phyloP scores from a whole-genome alignment of 1,140 invertebrate genomes.

The Zeugodacus cucurbitae region DNA sequence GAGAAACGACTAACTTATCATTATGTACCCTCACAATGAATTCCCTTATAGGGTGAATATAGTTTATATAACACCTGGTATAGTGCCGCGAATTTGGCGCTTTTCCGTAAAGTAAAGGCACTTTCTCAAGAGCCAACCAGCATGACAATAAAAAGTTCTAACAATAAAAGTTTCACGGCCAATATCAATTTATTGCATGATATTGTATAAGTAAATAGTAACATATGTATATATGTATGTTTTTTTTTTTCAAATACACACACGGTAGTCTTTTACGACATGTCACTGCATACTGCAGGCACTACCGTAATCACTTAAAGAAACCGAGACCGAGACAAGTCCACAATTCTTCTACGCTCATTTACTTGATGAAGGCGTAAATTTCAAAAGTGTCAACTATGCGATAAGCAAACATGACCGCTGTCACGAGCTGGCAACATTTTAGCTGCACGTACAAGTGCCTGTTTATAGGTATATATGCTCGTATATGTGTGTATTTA shows the following conservation, averaged over 20 bases:
- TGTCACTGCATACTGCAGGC: not conserved
- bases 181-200: too few relatives aligned
- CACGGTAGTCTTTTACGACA: not conserved
- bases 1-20: too few relatives aligned
- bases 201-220: too few relatives aligned
- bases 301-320: not conserved
- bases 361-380: slow-evolving; percentile 32
- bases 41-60: too few relatives aligned
- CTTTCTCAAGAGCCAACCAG: not conserved
- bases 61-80: too few relatives aligned
- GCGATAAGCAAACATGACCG: slow-evolving; percentile 26
- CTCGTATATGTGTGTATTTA: not conserved
- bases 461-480: not conserved
- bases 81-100: too few relatives aligned
- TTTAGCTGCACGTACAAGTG: not conserved
- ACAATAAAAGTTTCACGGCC: too few relatives aligned
- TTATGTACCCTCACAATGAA: too few relatives aligned
- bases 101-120: not conserved
- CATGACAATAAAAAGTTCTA: not conserved
- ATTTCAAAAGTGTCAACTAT: slow-evolving; percentile 29
- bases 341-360: not conserved
- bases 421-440: not conserved
- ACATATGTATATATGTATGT: not conserved
- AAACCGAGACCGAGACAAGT: not conserved
- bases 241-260: not conserved